These are phyloP conservation scores for Neopipo cinnamomea DNA, from an alignment of 2,113 vertebrate species.

Conservation along the genomic window DNA sequence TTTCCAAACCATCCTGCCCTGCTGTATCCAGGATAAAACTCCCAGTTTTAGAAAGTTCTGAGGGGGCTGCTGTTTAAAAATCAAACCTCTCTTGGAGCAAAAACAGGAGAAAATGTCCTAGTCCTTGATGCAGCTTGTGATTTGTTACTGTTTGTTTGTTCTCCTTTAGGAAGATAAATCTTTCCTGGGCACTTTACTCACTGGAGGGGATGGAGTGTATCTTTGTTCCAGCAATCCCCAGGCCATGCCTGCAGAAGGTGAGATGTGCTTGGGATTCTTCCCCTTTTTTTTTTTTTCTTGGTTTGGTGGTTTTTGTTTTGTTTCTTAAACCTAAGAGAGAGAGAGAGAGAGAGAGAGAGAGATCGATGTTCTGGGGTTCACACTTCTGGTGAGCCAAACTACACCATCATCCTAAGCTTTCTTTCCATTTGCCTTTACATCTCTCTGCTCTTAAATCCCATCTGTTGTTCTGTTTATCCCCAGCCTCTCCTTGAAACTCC, in stretches of 20 bases:
- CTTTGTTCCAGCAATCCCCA: conserved; percentile 80
- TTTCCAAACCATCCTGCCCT: neutral
- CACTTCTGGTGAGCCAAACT: neutral
- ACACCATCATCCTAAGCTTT: neutral
- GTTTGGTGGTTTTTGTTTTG: neutral
- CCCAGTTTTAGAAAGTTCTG: neutral
- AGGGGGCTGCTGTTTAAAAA: neutral
- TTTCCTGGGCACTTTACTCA: conserved; percentile 83
- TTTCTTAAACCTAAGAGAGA: neutral
- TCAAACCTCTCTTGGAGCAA: neutral
- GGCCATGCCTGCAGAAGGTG: conserved; percentile 87
- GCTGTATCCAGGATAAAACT: neutral
- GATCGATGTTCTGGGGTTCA: neutral
- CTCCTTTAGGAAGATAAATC: conserved; percentile 75
- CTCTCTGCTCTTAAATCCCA: neutral
- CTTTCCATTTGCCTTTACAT: neutral
- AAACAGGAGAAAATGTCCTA: neutral
- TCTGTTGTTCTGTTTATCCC: neutral
- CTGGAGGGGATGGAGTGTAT: conserved; percentile 80
- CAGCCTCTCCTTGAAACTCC: neutral
- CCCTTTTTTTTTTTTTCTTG: neutral
- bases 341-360: too few relatives aligned
- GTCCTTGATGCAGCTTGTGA: neutral
- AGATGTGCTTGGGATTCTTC: neutral
- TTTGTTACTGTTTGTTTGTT: neutral